Conservation (phyloP, 2,797 vertebrate species). For the Pipistrellus pygmaeus region DNA sequence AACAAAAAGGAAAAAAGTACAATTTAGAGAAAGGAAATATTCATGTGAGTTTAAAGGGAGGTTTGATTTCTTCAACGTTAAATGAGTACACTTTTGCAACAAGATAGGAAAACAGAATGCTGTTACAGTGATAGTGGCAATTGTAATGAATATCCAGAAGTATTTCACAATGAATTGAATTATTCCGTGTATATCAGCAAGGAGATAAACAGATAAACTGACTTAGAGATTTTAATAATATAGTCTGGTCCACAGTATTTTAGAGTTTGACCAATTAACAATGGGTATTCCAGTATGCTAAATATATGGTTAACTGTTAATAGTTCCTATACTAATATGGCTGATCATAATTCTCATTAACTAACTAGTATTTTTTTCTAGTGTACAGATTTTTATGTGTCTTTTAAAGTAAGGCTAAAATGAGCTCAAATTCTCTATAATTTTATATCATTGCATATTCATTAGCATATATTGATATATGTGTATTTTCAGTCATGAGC, state of each 20-base stretch:
- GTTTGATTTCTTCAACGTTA: slow-evolving; percentile 38
- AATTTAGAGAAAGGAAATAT: slow-evolving; percentile 56
- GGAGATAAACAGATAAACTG: not conserved
- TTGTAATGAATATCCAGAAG: slow-evolving; percentile 50
- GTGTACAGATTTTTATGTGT: not conserved
- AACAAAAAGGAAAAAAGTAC: slow-evolving; percentile 58
- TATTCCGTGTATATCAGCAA: slow-evolving; percentile 24
- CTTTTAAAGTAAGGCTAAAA: not conserved
- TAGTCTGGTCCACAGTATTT: not conserved
- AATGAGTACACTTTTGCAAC: slow-evolving; percentile 45
- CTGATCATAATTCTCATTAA: not conserved
- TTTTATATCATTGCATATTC: not conserved
- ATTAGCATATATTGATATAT: not conserved
- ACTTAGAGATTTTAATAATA: not conserved
- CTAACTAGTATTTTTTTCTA: not conserved
- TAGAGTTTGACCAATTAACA: not conserved
- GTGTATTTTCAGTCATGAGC: slow-evolving; percentile 9
- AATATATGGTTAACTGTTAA: not conserved
- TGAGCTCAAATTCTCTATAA: not conserved
- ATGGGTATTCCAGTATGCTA: not conserved
- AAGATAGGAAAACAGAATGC: not conserved
- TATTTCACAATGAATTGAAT: slow-evolving; percentile 49
- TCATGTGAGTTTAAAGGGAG: slow-evolving; percentile 7
- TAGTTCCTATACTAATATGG: not conserved
- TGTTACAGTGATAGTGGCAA: slow-evolving; percentile 25